phyloP scores from a whole-genome alignment of 2,888 invertebrate species.

The Lypha dubia region DNA sequence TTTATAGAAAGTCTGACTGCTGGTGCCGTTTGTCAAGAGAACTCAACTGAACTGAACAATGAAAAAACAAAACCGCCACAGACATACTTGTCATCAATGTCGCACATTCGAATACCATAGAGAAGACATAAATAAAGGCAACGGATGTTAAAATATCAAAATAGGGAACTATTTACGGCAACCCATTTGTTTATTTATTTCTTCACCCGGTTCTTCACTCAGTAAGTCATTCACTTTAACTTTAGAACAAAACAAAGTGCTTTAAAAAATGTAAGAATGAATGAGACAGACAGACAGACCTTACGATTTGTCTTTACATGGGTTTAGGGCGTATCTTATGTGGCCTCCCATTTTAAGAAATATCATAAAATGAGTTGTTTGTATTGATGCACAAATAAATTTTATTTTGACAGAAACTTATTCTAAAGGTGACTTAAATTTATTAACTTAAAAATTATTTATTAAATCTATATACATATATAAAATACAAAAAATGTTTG shows the following conservation, averaged over 20 bases:
- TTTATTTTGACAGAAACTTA: slow-evolving; percentile 10
- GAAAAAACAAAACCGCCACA: slow-evolving; percentile 36
- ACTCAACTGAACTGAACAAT: slow-evolving; percentile 38
- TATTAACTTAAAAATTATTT: slow-evolving; percentile 2
- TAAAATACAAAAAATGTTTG: too few relatives aligned
- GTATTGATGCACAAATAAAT: slow-evolving; percentile 20
- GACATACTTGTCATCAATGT: slow-evolving; percentile 56
- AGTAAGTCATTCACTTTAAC: slow-evolving; percentile 28
- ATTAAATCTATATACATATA: too few relatives aligned
- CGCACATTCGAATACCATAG: slow-evolving; percentile 11
- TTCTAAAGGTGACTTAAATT: slow-evolving; percentile 1
- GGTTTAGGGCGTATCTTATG: slow-evolving; percentile 10
- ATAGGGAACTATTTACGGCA: slow-evolving; percentile 67
- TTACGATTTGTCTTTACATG: slow-evolving; percentile 24
- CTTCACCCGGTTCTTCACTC: slow-evolving; percentile 6
- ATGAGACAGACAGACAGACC: background rate
- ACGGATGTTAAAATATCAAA: slow-evolving; percentile 61
- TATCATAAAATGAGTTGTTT: slow-evolving; percentile 18
- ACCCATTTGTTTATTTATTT: slow-evolving; percentile 43
- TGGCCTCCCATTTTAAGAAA: slow-evolving; percentile 35
- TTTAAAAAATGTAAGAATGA: slow-evolving; percentile 17
- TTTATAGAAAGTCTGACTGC: slow-evolving; percentile 52
- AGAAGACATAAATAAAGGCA: slow-evolving; percentile 55
- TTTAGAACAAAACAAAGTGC: slow-evolving; percentile 28
- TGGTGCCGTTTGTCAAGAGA: slow-evolving; percentile 46